A percentile compares a stretch with the other conserved stretches of the same genome.
Conservation (phyloP, 2,797 vertebrate genomes). For the Meda fulgida region DNA sequence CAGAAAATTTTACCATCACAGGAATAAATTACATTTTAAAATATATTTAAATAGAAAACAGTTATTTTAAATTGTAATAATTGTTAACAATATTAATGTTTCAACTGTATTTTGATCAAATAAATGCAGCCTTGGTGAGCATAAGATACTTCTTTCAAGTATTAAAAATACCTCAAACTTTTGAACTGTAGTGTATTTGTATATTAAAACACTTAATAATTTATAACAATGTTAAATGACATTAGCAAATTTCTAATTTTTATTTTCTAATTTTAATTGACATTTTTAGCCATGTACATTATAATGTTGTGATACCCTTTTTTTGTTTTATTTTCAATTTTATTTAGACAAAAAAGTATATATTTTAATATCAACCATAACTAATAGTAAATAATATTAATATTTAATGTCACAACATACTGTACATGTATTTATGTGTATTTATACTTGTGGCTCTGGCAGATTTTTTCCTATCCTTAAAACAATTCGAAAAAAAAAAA, state of each 20-base stretch:
- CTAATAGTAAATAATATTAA: neutral
- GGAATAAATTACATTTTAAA: too few species aligned
- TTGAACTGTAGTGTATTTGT: neutral
- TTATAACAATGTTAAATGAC: neutral
- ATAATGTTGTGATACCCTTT: neutral
- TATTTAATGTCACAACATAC: too few species aligned
- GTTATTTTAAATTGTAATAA: neutral
- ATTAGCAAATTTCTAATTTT: neutral
- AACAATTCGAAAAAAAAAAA: neutral
- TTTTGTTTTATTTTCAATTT: neutral
- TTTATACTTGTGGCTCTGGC: neutral
- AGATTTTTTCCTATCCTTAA: constrained; percentile 4
- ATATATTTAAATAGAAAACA: too few species aligned
- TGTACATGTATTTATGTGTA: neutral
- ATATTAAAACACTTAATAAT: neutral
- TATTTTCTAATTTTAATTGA: too few species aligned
- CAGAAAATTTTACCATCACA: too few species aligned
- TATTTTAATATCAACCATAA: neutral
- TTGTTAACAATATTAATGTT: neutral
- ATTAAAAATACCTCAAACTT: too few species aligned
- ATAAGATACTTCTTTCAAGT: neutral
- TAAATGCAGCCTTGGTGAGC: neutral
- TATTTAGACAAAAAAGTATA: neutral
- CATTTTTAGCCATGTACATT: too few species aligned
- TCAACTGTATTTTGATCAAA: neutral